Evolutionary conservation across 1,140 invertebrate genomes (phyloP).

Genomic region (Patella vulgata): DNA sequence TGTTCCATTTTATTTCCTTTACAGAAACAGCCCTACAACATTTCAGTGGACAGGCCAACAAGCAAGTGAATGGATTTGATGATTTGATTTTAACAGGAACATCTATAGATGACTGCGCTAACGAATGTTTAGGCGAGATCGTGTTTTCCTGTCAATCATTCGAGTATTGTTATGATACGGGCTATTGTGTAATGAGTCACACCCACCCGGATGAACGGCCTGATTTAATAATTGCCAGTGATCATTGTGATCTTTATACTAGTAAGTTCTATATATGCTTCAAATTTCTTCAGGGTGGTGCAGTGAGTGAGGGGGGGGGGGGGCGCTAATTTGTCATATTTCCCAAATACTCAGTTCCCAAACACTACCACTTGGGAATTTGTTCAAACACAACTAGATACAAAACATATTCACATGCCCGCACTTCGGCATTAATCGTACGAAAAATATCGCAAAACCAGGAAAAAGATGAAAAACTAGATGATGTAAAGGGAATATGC

Average conservation of each 20-base stretch:
- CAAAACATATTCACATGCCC: too few species aligned
- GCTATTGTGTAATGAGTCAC: conserved; percentile 42
- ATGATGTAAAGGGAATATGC: too few species aligned
- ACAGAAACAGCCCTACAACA: conserved; percentile 21
- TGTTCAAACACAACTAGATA: too few species aligned
- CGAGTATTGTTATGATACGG: conserved; percentile 45
- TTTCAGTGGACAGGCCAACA: conserved; percentile 39
- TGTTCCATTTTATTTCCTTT: too few species aligned
- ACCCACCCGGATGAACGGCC: conserved; percentile 49
- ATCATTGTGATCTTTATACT: conserved; percentile 44
- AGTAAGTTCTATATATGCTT: conserved; percentile 38
- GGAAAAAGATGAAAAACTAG: too few species aligned
- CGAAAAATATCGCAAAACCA: too few species aligned
- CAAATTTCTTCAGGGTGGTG: too few species aligned
- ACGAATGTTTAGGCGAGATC: conserved; percentile 37
- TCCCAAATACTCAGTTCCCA: background rate
- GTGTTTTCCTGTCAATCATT: conserved; percentile 49
- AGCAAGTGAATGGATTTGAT: conserved; percentile 42
- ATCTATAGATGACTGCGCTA: conserved; percentile 53
- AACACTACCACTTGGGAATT: too few species aligned
- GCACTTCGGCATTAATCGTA: too few species aligned
- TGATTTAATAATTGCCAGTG: conserved; percentile 25
- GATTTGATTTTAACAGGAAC: conserved; percentile 38
- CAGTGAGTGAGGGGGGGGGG: too few species aligned
- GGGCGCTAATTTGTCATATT: background rate